These are phyloP conservation scores for Diachasma alloeum DNA, from an alignment of 1,140 invertebrate genomes.

Conservation along the genomic window DNA sequence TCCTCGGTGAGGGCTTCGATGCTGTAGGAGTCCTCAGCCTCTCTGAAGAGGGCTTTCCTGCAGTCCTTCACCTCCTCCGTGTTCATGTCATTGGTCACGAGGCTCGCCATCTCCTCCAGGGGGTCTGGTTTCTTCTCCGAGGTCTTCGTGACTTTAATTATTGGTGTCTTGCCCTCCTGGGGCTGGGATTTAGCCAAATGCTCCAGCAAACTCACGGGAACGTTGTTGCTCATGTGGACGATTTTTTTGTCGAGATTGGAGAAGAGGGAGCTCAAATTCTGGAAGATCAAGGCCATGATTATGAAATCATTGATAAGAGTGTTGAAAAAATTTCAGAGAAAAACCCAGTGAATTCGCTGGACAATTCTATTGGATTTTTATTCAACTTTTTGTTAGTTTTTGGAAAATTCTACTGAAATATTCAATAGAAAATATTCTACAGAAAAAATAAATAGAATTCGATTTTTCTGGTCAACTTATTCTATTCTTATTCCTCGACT, in stretches of 20 bases:
- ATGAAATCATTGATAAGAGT: background rate
- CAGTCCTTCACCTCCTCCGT: constrained; percentile 36
- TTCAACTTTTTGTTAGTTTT: too few relatives aligned
- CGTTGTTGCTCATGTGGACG: background rate
- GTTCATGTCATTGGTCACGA: background rate
- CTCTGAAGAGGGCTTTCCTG: constrained; percentile 50
- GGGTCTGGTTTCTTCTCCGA: background rate
- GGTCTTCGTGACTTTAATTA: background rate
- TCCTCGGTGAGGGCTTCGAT: constrained; percentile 36
- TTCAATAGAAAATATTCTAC: too few relatives aligned
- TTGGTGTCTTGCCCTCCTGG: background rate
- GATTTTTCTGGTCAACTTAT: too few relatives aligned
- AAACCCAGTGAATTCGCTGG: too few relatives aligned
- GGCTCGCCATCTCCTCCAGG: background rate
- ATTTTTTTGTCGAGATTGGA: background rate
- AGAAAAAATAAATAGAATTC: too few relatives aligned
- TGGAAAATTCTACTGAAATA: too few relatives aligned
- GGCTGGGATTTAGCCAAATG: background rate
- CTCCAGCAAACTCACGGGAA: background rate
- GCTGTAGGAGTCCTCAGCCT: constrained; percentile 40
- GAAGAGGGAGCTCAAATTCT: background rate
- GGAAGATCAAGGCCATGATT: background rate
- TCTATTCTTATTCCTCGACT: too few relatives aligned
- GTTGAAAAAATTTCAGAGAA: background rate
- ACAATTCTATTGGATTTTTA: too few relatives aligned